Percentiles rank a stretch among this genome's conserved stretches.
Evolutionary conservation across 37 sponge, comb jelly and placozoan species (phyloP).

Genomic region (Ianthella basta): DNA sequence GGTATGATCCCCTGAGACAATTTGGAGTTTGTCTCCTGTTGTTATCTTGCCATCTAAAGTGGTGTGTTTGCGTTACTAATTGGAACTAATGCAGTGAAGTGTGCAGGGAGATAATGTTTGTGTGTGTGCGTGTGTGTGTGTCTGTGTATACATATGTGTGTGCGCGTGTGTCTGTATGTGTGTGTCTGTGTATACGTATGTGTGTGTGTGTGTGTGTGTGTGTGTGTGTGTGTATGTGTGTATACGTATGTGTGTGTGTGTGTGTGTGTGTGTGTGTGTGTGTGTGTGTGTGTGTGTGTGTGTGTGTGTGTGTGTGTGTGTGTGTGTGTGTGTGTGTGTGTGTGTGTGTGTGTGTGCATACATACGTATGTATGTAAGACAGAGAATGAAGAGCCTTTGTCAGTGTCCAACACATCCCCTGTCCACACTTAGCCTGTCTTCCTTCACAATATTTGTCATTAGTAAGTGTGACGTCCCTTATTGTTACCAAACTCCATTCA

Average conservation of each 20-base stretch:
- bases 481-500: no score
- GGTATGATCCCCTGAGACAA: no score
- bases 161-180: conserved; percentile 39
- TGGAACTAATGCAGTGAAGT: no score
- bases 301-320: conserved; percentile 4
- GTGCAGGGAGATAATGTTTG: neutral
- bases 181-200: conserved; percentile 39
- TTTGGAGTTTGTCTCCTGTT: no score
- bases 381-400: conserved; percentile 23
- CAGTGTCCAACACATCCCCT: neutral
- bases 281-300: neutral
- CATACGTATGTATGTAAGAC: neutral
- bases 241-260: conserved; percentile 9
- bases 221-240: conserved; percentile 16
- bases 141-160: conserved; percentile 18
- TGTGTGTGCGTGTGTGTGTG: conserved; percentile 19
- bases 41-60: no score
- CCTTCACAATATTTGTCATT: no score
- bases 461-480: no score
- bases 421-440: no score
- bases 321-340: neutral
- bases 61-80: no score
- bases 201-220: conserved; percentile 37
- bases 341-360: conserved; percentile 17
- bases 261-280: conserved; percentile 3